Evolutionary conservation across 2,113 vertebrate species (phyloP), one percentile per base, ranked within the genome.

Genomic region (Mirza zaza): DNA sequence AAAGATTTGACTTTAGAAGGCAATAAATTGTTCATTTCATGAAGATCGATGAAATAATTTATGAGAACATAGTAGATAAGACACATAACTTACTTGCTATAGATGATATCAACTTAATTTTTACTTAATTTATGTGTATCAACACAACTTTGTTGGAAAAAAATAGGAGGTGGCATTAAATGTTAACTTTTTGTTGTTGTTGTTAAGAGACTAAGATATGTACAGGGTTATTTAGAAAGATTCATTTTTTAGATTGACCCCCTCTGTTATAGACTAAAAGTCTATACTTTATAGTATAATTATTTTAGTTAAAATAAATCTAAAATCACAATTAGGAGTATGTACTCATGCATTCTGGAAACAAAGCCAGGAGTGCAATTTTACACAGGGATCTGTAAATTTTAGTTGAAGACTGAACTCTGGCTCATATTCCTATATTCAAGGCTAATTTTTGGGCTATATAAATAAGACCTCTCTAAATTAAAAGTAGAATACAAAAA

Each of bases 131-230:
- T 92, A 52, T n/a, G 2, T 75, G 11, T 76, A 70, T 89, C 50
- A 73, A 36, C 32, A 76, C 63, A 87, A 70, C 42, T 97, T 95
- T 94, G 52, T 95, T 95, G 45, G 18, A 50, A 68, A 68, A 90
- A 95, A 84, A 45, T 90, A 70, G n/a, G 5, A 68, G 15, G 34
- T 29, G 32, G 15, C 39, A 80, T 97, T 96, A 88, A 79, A 67
- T 89, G 27, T 97, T 97, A 86, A 79, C 9, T 90, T 97, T 89
- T 87, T 97, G 79, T 91, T 97, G 87, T 93, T 97, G 76, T 96
- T 96, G 80, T 96, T 96, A 94, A 88, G 67, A 87, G 48, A 87
- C 48, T 87, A 93, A 94, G 67, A 42, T 87, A 93, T 84, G 8
- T 55, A 42, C 18, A 87, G 32, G 67, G 39, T 94, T 95, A 80